phyloP scores from a whole-genome alignment of 2,888 invertebrate genomes.

The Yponomeuta plumbellus region DNA sequence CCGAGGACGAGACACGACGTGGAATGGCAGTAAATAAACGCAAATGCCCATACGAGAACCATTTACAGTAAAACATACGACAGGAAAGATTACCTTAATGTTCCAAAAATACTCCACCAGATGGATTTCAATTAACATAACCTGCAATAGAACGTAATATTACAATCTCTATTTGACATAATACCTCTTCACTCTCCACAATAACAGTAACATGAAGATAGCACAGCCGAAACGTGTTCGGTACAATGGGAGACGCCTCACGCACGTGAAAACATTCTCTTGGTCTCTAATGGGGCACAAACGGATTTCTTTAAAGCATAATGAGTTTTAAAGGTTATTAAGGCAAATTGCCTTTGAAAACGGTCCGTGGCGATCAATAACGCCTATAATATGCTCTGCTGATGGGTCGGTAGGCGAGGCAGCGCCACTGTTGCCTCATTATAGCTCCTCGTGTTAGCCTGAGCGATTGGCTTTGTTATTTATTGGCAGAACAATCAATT shows the following conservation, averaged over 20 bases:
- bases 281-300: conserved; percentile 25
- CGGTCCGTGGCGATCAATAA: conserved; percentile 47
- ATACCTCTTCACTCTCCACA: conserved; percentile 33
- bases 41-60: not conserved
- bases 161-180: conserved; percentile 12
- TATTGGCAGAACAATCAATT: conserved; percentile 33
- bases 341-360: conserved; percentile 57
- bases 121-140: conserved; percentile 13
- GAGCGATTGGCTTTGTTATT: conserved; percentile 56
- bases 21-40: not conserved
- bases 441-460: conserved; percentile 50
- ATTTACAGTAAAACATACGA: not conserved
- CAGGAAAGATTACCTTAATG: not conserved
- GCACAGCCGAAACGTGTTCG: conserved; percentile 13
- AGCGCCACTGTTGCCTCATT: conserved; percentile 42
- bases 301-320: conserved; percentile 46
- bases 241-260: not conserved
- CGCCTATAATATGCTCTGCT: conserved; percentile 48
- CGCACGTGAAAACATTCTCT: conserved; percentile 9
- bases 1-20: not conserved
- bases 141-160: conserved; percentile 2
- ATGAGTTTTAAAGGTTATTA: conserved; percentile 69
- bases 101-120: conserved; percentile 1
- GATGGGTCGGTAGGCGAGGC: conserved; percentile 44
- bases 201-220: conserved; percentile 43